Conservation (phyloP, 1,140 invertebrate species). For the Aphaenogaster rudis region DNA sequence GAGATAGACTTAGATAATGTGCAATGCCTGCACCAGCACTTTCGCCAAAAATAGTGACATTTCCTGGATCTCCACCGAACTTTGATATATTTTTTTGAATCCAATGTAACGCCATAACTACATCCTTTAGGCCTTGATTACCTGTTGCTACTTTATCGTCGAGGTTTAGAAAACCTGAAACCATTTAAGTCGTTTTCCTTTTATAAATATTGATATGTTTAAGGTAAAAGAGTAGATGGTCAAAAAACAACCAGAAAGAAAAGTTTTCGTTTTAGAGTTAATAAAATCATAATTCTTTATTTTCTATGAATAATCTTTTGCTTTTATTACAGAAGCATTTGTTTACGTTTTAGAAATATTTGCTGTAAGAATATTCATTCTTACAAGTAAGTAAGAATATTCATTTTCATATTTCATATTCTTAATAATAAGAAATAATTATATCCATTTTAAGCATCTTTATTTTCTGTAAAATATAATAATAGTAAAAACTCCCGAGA, state of each 20-base stretch:
- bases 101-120: slow-evolving; percentile 84
- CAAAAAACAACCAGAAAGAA: neutral
- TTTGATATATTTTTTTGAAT: slow-evolving; percentile 84
- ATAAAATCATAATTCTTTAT: neutral
- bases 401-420: neutral
- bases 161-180: slow-evolving; percentile 87
- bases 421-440: neutral
- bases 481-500: no score
- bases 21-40: slow-evolving; percentile 87
- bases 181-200: neutral
- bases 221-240: neutral
- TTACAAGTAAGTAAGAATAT: neutral
- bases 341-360: neutral
- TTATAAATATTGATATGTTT: neutral
- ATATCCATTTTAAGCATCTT: neutral
- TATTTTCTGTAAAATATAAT: neutral
- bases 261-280: no score
- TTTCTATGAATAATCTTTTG: neutral
- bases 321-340: neutral
- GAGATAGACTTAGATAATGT: slow-evolving; percentile 81
- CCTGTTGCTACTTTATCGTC: slow-evolving; percentile 89
- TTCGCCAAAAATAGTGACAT: slow-evolving; percentile 88
- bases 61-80: slow-evolving; percentile 77
- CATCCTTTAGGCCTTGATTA: slow-evolving; percentile 90
- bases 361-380: neutral